Evolutionary conservation across 2,797 vertebrate genomes (phyloP).

Genomic region (Poecilia wingei): DNA sequence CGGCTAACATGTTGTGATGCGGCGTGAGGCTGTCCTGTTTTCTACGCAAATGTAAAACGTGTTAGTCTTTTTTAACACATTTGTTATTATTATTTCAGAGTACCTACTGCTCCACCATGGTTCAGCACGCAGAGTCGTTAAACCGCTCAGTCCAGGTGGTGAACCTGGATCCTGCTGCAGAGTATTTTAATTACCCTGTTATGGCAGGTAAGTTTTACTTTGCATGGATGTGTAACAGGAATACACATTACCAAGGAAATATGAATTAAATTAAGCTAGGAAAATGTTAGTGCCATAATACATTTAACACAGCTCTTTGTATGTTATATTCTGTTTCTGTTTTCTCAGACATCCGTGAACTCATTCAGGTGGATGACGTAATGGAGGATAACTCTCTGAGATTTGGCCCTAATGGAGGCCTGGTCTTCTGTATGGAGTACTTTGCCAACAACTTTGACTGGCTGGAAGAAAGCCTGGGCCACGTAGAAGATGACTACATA

Average conservation of each 20-base stretch:
- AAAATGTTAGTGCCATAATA: background rate
- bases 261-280: background rate
- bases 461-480: slow-evolving; percentile 92
- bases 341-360: slow-evolving; percentile 89
- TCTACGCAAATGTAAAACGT: too few relatives aligned
- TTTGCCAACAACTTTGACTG: slow-evolving; percentile 95
- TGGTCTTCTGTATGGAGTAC: slow-evolving; percentile 99
- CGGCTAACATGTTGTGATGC: slow-evolving; percentile 43
- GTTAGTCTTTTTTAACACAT: background rate
- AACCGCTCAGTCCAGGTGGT: slow-evolving; percentile 93
- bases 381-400: slow-evolving; percentile 92
- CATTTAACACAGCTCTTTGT: background rate
- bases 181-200: slow-evolving; percentile 91
- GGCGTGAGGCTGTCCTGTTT: slow-evolving; percentile 27
- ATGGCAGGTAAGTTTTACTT: slow-evolving; percentile 86
- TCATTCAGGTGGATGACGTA: slow-evolving; percentile 96
- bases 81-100: slow-evolving; percentile 78
- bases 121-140: slow-evolving; percentile 88
- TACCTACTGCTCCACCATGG: slow-evolving; percentile 94
- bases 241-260: background rate
- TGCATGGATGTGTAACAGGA: background rate
- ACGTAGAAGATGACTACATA: slow-evolving; percentile 95
- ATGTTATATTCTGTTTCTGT: slow-evolving; percentile 9
- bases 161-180: slow-evolving; percentile 95
- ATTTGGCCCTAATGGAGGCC: slow-evolving; percentile 94